These are phyloP conservation scores for Trypoxylon attenuatum DNA, from an alignment of 2,888 invertebrate species.

Conservation along the genomic window DNA sequence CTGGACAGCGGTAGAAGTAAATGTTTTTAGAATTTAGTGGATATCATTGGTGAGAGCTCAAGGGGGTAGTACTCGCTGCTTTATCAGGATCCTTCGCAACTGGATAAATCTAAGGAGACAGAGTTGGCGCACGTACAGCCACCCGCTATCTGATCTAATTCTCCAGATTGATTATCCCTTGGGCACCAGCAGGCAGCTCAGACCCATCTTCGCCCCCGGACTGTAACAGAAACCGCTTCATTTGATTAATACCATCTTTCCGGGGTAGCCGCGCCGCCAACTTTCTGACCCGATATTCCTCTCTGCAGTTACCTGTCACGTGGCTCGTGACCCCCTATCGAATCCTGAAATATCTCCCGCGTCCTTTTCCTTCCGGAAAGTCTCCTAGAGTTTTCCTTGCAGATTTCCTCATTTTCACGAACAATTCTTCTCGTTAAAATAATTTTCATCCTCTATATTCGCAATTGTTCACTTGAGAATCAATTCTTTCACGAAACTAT, in stretches of 20 bases:
- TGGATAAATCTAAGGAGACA: conserved; percentile 48
- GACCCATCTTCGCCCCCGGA: conserved; percentile 46
- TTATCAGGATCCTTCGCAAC: conserved; percentile 38
- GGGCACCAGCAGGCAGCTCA: conserved; percentile 37
- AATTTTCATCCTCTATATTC: too few species aligned
- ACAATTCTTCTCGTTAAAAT: conserved; percentile 8
- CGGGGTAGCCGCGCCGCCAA: conserved; percentile 25
- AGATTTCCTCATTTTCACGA: conserved; percentile 10
- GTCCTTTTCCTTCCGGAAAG: background rate
- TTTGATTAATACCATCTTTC: conserved; percentile 50
- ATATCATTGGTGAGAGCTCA: conserved; percentile 8
- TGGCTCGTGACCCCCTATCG: conserved; percentile 13
- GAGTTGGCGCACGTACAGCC: conserved; percentile 47
- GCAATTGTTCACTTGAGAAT: background rate
- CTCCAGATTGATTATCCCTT: conserved; percentile 52
- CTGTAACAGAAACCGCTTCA: conserved; percentile 57
- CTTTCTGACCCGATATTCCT: conserved; percentile 27
- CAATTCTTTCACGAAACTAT: too few species aligned
- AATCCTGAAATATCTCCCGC: conserved; percentile 39
- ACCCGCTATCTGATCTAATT: conserved; percentile 53
- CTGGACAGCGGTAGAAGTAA: too few species aligned
- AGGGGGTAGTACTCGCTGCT: conserved; percentile 16
- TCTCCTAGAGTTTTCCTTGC: too few species aligned
- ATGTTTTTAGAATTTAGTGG: conserved; percentile 41
- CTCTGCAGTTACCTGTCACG: conserved; percentile 27